A percentile compares a stretch with the other conserved stretches of the same genome.
These are phyloP conservation scores for Epistrophe grossulariae DNA, from an alignment of 2,888 invertebrate species.

Conservation along the genomic window DNA sequence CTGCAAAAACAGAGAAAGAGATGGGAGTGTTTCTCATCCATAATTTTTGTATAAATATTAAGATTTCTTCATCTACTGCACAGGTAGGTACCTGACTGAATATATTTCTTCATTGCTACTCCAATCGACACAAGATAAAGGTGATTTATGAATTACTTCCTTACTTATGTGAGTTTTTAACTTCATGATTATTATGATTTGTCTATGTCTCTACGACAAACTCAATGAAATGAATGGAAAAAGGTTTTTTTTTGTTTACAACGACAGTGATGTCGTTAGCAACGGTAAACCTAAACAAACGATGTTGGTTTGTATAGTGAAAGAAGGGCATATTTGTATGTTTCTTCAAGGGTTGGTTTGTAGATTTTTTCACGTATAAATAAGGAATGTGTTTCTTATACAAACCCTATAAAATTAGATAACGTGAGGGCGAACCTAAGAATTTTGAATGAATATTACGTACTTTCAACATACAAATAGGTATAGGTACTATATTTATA, in stretches of 20 bases:
- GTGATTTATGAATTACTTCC: constrained; percentile 89
- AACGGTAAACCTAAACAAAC: constrained; percentile 38
- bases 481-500: no score
- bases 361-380: neutral
- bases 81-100: constrained; percentile 91
- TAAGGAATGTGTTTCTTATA: neutral
- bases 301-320: neutral
- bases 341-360: neutral
- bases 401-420: neutral
- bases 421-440: no score
- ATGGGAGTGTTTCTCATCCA: no score
- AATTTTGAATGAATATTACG: no score
- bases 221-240: constrained; percentile 40
- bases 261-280: constrained; percentile 1
- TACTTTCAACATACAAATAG: no score
- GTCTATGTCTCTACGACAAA: neutral
- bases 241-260: constrained; percentile 43
- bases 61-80: no score
- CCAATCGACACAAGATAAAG: constrained; percentile 97
- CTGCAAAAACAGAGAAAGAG: constrained; percentile 83
- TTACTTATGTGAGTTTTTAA: constrained; percentile 92
- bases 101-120: constrained; percentile 96
- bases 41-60: no score
- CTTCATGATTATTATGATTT: constrained; percentile 87
- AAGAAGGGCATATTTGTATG: neutral